Evolutionary conservation across 2,113 vertebrate species (phyloP).

Genomic region (Probosciger aterrimus): DNA sequence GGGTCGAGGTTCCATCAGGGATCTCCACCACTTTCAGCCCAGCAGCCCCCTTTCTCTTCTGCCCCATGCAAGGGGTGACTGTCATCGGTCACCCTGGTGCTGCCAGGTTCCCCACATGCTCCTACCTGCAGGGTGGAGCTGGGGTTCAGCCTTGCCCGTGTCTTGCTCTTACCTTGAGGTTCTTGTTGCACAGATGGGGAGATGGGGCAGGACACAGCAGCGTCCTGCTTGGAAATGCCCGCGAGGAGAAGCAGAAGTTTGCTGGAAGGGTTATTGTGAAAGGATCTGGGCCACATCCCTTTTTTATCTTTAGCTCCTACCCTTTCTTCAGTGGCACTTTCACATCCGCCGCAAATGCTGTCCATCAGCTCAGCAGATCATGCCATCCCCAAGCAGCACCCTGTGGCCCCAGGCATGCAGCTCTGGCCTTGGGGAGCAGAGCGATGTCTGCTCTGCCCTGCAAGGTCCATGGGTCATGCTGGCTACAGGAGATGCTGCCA

Average conservation of each 20-base stretch:
- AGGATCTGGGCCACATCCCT: constrained; percentile 3
- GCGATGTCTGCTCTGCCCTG: neutral
- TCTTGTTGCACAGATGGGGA: neutral
- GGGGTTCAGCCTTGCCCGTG: neutral
- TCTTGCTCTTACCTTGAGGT: constrained; percentile 11
- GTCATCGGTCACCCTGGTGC: neutral
- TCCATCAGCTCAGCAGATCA: neutral
- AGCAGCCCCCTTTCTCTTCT: neutral
- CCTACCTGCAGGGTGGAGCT: neutral
- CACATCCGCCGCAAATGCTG: neutral
- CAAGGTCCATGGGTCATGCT: neutral
- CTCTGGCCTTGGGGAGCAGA: neutral
- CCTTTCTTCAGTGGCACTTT: neutral
- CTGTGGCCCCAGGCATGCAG: fast-evolving
- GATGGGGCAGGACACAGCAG: neutral
- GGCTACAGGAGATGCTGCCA: fast-evolving
- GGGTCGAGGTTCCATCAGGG: neutral
- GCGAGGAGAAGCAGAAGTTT: neutral
- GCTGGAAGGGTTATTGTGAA: neutral
- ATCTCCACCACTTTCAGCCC: neutral
- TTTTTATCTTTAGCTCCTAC: constrained; percentile 18
- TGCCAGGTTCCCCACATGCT: fast-evolving
- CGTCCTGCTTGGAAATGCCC: neutral
- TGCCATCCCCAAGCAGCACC: fast-evolving
- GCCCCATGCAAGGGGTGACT: neutral